Conservation (phyloP, 2,888 invertebrate genomes). For the Athetis lepigone region DNA sequence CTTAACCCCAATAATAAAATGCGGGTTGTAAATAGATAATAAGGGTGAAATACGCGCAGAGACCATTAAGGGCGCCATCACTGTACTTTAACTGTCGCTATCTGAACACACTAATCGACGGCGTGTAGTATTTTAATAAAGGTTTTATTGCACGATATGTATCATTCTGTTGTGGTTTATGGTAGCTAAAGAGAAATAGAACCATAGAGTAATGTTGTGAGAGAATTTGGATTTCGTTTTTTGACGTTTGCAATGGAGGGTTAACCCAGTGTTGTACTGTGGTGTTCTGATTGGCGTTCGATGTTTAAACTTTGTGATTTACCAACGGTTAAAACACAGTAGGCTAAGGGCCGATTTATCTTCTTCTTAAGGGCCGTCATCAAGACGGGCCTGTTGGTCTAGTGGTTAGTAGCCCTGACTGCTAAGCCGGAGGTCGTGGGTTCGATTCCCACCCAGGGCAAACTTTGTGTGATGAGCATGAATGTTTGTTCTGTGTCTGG, state of each 20-base stretch:
- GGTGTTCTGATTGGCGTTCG: too few relatives aligned
- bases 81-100: conserved; percentile 80
- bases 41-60: conserved; percentile 85
- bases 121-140: conserved; percentile 80
- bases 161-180: conserved; percentile 58
- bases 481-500: too few relatives aligned
- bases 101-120: conserved; percentile 82
- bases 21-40: conserved; percentile 90
- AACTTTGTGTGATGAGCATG: too few relatives aligned
- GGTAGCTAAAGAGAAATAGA: conserved; percentile 18
- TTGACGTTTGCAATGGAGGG: not conserved
- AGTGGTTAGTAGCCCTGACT: too few relatives aligned
- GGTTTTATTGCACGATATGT: conserved; percentile 71
- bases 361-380: too few relatives aligned
- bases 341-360: too few relatives aligned
- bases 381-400: too few relatives aligned
- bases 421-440: too few relatives aligned
- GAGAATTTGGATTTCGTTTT: not conserved
- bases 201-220: not conserved
- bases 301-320: too few relatives aligned
- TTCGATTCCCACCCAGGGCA: too few relatives aligned
- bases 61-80: conserved; percentile 87
- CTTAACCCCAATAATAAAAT: conserved; percentile 91
- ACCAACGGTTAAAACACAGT: too few relatives aligned
- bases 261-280: too few relatives aligned